phyloP scores from a whole-genome alignment of 2,888 invertebrate genomes.

The Agrochola lychnidis region DNA sequence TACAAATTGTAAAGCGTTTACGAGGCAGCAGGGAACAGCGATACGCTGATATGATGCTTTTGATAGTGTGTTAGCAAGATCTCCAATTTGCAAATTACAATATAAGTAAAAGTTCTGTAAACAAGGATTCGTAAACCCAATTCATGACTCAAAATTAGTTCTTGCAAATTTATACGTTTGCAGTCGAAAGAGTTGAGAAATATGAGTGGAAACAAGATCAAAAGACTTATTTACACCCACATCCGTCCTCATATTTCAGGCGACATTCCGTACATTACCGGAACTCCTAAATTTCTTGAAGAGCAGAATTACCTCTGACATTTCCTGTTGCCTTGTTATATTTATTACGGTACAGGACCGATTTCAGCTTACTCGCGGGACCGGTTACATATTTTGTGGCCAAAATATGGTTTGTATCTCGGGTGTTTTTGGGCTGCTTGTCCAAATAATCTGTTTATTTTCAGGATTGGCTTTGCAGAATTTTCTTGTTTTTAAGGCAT shows the following conservation, averaged over 20 bases:
- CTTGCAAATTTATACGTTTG: not conserved
- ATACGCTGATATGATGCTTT: not conserved
- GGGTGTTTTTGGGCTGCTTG: conserved; percentile 6
- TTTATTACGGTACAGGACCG: conserved; percentile 65
- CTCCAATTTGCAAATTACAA: not conserved
- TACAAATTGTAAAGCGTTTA: not conserved
- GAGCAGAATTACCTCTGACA: conserved; percentile 55
- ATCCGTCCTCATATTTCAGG: conserved; percentile 39
- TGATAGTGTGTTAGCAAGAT: not conserved
- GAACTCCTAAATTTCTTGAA: conserved; percentile 55
- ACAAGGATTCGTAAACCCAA: not conserved
- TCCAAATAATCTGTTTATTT: conserved; percentile 28
- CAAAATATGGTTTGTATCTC: conserved; percentile 45
- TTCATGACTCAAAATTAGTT: not conserved
- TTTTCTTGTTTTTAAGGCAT: not conserved
- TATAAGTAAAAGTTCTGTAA: not conserved
- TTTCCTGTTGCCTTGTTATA: conserved; percentile 59
- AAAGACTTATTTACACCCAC: conserved; percentile 52
- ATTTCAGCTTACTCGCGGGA: conserved; percentile 47
- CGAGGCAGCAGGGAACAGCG: not conserved
- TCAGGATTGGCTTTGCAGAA: conserved; percentile 1
- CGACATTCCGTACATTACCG: conserved; percentile 37
- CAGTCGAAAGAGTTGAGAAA: not conserved
- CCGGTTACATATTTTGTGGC: conserved; percentile 48
- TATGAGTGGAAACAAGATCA: conserved; percentile 37